Conservation (phyloP, 2,113 vertebrate species). For the Datnioides undecimradiatus region DNA sequence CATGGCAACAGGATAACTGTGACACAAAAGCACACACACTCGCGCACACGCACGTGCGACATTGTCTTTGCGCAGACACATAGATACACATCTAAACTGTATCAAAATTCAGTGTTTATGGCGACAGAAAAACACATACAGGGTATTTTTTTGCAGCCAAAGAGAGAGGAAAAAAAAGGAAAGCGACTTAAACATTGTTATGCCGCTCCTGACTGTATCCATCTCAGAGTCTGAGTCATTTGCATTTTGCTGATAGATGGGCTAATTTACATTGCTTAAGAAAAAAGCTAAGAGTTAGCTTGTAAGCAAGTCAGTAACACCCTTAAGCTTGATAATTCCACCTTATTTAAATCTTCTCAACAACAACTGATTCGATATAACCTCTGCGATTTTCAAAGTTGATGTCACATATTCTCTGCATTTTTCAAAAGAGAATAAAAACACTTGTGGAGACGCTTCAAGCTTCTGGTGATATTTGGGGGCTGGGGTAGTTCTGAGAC, state of each 20-base stretch:
- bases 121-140: neutral
- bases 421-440: too few species aligned
- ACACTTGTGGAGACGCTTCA: too few species aligned
- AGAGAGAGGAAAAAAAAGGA: neutral
- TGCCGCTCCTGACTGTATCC: conserved; percentile 24
- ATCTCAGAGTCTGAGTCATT: neutral
- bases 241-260: conserved; percentile 38
- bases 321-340: conserved; percentile 2
- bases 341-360: neutral
- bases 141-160: neutral
- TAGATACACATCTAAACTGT: neutral
- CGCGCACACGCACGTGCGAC: neutral
- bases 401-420: too few species aligned
- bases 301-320: conserved; percentile 5
- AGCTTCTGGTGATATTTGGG: too few species aligned
- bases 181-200: conserved; percentile 10
- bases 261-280: conserved; percentile 25
- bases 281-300: neutral
- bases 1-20: conserved; percentile 57
- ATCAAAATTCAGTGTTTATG: neutral
- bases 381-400: neutral
- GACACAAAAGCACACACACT: conserved; percentile 13
- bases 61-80: neutral
- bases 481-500: too few species aligned
- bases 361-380: neutral